phyloP scores from a whole-genome alignment of 2,888 invertebrate genomes.

The Xylophagus ater region DNA sequence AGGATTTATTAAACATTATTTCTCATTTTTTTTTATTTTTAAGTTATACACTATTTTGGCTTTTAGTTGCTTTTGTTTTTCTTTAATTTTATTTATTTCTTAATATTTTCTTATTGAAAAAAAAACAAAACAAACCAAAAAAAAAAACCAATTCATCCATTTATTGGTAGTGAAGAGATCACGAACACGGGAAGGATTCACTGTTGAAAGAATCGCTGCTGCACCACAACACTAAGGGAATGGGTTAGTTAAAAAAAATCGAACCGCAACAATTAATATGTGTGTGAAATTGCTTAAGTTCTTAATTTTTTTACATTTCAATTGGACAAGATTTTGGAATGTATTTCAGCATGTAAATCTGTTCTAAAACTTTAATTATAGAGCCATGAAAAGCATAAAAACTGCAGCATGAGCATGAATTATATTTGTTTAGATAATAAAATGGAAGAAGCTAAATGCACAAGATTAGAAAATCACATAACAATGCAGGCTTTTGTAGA shows the following conservation, averaged over 20 bases:
- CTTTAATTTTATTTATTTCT: background rate
- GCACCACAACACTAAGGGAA: conserved; percentile 31
- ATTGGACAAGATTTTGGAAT: background rate
- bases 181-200: conserved; percentile 62
- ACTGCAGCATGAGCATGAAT: too few species aligned
- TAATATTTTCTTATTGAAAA: background rate
- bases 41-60: background rate
- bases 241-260: conserved; percentile 30
- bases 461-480: too few species aligned
- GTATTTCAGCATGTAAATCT: conserved; percentile 2
- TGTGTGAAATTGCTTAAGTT: conserved; percentile 2
- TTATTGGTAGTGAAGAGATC: conserved; percentile 56
- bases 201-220: conserved; percentile 46
- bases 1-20: background rate
- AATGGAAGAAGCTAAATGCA: too few species aligned
- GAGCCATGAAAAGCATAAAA: too few species aligned
- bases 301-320: background rate
- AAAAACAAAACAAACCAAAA: background rate
- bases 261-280: too few species aligned
- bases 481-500: too few species aligned
- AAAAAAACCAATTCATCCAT: too few species aligned
- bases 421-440: too few species aligned
- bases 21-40: background rate
- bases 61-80: background rate
- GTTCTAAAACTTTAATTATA: too few species aligned